Evolutionary conservation across 92 coral and sea anemone genomes (phyloP), one percentile per base, ranked within the genome.

Genomic region (Palythoa grandis): DNA sequence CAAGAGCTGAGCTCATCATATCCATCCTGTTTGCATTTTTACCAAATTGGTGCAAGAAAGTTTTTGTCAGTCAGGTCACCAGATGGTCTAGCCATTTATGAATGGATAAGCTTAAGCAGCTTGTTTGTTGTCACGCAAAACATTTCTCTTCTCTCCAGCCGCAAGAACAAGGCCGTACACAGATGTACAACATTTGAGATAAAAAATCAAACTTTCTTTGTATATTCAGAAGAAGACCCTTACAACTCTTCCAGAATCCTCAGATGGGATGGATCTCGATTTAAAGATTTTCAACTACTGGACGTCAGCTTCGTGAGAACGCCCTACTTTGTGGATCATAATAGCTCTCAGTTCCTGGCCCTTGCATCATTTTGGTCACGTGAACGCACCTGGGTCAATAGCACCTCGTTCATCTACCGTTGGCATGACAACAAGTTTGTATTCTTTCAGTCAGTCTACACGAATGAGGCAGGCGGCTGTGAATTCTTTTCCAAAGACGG

Each of bases 11-110:
- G 4, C 38, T 11, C 54, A 72, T 12, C 2, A 5, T 14, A 0
- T 1, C 13, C 54, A 12, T 1, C 1, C 5, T 15, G 22, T 17
- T 72, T 72, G 14, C 13, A n/a, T 40, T 72, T 72, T 40, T 72
- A 37, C 38, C 53, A 40, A 20, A 72, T 72, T 40, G 76, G 76
- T 15, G 2, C 19, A 37, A 70, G 74, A 70, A 70, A 70, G 74
- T 70, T 70, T 38, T 70, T 70, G 74, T 13, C 76, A 14, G n/a
- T 57, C n/a, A 39, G 5, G 23, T 72, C 4, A 38, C 3, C 54
- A 1, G 2, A 4, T 2, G 76, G 50, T 7, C 2, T 17, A 4
- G 37, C 52, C 0, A 17, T 19, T 72, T 72, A 5, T 14, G 76
- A 72, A 72, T 72, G 76, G 76, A 15, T 37, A 72, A 29, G 35